Conservation (phyloP, 2,113 vertebrate genomes). For the Calidris pygmaea region DNA sequence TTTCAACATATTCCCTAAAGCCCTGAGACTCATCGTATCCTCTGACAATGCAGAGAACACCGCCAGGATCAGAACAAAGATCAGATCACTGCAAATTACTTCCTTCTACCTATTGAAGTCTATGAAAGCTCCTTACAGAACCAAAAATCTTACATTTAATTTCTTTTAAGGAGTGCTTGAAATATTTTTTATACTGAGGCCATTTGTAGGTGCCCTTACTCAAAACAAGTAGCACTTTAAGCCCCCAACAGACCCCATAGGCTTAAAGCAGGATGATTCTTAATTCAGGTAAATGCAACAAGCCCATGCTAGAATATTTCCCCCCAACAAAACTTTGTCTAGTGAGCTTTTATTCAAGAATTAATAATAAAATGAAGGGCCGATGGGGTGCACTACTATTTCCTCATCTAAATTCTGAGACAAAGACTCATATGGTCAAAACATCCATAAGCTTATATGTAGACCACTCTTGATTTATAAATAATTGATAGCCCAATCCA, state of each 20-base stretch:
- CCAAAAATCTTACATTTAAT: background rate
- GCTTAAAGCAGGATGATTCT: background rate
- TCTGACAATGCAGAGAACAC: background rate
- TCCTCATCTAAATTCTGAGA: background rate
- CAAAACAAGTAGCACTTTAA: background rate
- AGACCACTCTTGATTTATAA: background rate
- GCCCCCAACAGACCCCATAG: accelerated
- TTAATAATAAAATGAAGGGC: background rate
- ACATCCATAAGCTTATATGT: background rate
- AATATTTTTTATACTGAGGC: background rate
- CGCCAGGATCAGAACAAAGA: background rate
- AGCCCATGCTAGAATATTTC: background rate
- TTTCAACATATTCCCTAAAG: background rate
- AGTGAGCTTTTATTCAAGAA: background rate
- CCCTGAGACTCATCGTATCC: accelerated
- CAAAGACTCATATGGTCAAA: background rate
- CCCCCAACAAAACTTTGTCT: background rate
- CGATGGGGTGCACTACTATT: background rate
- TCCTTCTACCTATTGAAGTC: background rate
- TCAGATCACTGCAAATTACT: background rate
- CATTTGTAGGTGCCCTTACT: background rate
- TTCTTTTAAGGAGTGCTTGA: background rate
- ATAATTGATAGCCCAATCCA: background rate
- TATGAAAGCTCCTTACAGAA: background rate
- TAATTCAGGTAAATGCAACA: background rate